Base-by-base conservation (phyloP, 2,888 invertebrate genomes). In the Drosophila parthenogenetica region DNA sequence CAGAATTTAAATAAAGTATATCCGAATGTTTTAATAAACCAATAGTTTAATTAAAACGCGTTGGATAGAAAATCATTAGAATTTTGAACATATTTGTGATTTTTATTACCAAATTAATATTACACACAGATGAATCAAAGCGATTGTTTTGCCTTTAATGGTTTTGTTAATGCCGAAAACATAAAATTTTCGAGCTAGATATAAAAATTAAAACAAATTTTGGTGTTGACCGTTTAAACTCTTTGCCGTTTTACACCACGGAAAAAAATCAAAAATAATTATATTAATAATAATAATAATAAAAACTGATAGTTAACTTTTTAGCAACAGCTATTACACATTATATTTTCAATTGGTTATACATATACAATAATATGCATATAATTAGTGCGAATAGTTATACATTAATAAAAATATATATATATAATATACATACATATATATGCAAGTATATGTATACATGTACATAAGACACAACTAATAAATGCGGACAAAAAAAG, bases 261-360 rank as follows among this genome's bases (percentile, higher is more conserved):
- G 14, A 49, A 53, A 70, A 50, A 65, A 63, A 69, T 45, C 49
- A 51, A 50, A 51, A 51, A 57, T 59, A 29, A 45, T 55, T 5
- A 40, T 22, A 35, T 42, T 10, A 64, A 53, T 48, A 49, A 61
- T 51, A 39, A 61, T 10, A 67, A 53, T 51, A 49, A 61, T 59
- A 40, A 62, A 67, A 75, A 77, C 66, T 64, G 63, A 72, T 72
- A 55, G 59, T 74, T 81, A 77, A 81, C 75, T 73, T 85, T 82
- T 82, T 85, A 82, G 82, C 82, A 83, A 85, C 85, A 87, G 81
- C 84, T 85, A 86, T 79, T 85, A 85, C 87, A 86, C 81, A 75
- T 70, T 79, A 73, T 77, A 85, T 75, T 76, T 79, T 85, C 86
- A 80, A 82, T 84, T 79, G 86, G 83, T 85, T 85, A 80, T 69